Evolutionary conservation across 1,140 invertebrate genomes (phyloP), one percentile per base, ranked within the genome.

Genomic region (Linepithema humile): DNA sequence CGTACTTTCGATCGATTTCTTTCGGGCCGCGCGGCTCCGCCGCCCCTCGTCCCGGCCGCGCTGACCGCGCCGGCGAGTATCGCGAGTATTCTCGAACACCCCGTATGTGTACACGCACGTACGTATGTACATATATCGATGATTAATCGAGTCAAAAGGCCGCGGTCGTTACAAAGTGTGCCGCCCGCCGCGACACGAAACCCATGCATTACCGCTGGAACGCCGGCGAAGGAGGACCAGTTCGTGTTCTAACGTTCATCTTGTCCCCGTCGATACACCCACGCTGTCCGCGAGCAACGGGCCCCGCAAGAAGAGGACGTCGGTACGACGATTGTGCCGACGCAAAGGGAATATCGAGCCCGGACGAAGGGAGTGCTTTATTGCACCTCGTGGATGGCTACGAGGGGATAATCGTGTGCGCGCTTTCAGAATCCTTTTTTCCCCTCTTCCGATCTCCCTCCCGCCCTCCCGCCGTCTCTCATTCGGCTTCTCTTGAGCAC

Each of bases 131-230:
- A 92, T 91, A 92, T 93, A 92, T 94, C 92, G 92, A 94, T 94
- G 94, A 94, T 94, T 94, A 94, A 94, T 94, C 94, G 93, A 94
- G 92, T 93, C 93, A 93, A 94, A 94, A 92, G 92, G 89, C 88
- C 88, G 91, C 91, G 89, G 93, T 93, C 93, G 93, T 94, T 94
- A 94, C 94, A 94, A 94, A 94, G 93, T 94, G 91, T 92, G 94
- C 94, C 93, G 94, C 94, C 94, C 93, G 94, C 93, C 92, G 94
- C 92, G 94, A 94, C 92, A 92, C 91, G 90, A 91, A 92, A 92
- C 90, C 93, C 93, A 94, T 94, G 89, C 92, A 92, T 94, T 93
- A 93, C 91, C 90, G 85, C 73, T 38, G 67, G 82, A 88, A 87
- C 85, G 82, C 83, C 86, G 85, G 65, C 85, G 86, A 88, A 88